Base-by-base conservation (phyloP, 2,113 vertebrate species). In the Cyrtonyx montezumae region DNA sequence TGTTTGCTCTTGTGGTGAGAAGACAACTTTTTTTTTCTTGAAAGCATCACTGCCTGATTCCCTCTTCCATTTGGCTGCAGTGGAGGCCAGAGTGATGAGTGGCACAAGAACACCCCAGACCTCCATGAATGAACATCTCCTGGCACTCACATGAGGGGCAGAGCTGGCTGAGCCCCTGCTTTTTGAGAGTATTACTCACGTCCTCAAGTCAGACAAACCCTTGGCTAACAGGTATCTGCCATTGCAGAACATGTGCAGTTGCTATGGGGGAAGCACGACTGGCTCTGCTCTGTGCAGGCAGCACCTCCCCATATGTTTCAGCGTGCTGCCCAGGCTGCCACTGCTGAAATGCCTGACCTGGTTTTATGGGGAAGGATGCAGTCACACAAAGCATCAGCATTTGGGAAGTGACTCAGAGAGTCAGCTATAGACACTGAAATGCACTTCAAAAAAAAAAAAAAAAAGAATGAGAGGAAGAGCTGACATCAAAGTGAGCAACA, bases 401-500 rank as follows among this genome's bases (percentile, higher is more conserved):
- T 63, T 82, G 32, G 30, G 40, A 94, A 79, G 74, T 73, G 83
- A 90, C 69, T 91, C 83, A 90, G 76, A 84, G 26, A 78, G 46
- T 62, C 61, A 77, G 51, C 62, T 42, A 83, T 37, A 66, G n/a
- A 32, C 36, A 67, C 45, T 17, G 51, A 53, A 90, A 84, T 55
- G 48, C 12, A 13, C 59, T 83, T 45, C 0, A 4, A 42, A 10
- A 26, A 34, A 67, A 51, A 49, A 25, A 37, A 71, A 49, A 49
- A 49, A 63, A 22, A 21, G 9, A 65, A 1, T 55, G 76, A 71
- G 32, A 83, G 9, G n/a, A 73, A 84, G 58, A 51, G 13, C 43
- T 80, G 75, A 79, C 75, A 93, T 92, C 69, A 93, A 93, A 95
- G 93, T 49, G 71, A 93, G 49, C 65, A 76, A 25, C 25, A 43